A percentile compares a stretch with the other conserved stretches of the same genome.
These are phyloP conservation scores for Pachydiplax longipennis DNA, from an alignment of 2,888 invertebrate species.

Conservation along the genomic window DNA sequence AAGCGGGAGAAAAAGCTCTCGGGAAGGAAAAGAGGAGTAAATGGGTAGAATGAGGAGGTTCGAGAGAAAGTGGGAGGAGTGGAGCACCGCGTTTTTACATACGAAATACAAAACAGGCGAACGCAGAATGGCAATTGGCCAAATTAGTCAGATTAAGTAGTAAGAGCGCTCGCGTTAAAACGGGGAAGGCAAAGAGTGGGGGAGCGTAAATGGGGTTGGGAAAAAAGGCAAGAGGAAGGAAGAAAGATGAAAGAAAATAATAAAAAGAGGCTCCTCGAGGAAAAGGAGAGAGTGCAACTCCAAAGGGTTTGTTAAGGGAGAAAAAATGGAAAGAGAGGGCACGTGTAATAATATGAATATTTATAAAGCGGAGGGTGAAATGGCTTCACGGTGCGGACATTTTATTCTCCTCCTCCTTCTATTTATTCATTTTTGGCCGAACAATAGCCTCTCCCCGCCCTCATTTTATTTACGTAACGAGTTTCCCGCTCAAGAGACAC, in stretches of 20 bases:
- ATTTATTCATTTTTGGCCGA: conserved; percentile 1
- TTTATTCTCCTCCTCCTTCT: conserved; percentile 18
- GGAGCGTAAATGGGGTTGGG: not conserved
- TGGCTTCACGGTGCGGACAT: conserved; percentile 34
- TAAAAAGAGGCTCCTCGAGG: not conserved
- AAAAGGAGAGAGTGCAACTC: not conserved
- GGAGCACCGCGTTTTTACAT: not conserved
- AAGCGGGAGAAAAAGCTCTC: not conserved
- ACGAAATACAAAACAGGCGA: conserved; percentile 36
- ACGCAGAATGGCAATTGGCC: conserved; percentile 35
- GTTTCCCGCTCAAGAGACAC: not conserved
- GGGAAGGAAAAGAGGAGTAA: not conserved
- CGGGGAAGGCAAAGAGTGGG: not conserved
- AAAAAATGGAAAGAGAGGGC: not conserved
- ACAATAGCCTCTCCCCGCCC: not conserved
- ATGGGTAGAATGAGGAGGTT: not conserved
- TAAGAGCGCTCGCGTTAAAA: conserved; percentile 14
- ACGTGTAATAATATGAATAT: conserved; percentile 41
- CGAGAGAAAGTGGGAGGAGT: not conserved
- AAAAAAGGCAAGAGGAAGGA: not conserved
- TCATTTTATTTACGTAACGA: conserved; percentile 13
- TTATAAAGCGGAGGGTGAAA: conserved; percentile 38
- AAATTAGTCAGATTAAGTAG: conserved; percentile 44
- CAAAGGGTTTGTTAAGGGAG: not conserved
- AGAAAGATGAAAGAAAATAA: not conserved